Percentiles rank a stretch among this genome's conserved stretches.
Conservation (phyloP, 2,113 vertebrate genomes). For the Potamarius usumacintae region DNA sequence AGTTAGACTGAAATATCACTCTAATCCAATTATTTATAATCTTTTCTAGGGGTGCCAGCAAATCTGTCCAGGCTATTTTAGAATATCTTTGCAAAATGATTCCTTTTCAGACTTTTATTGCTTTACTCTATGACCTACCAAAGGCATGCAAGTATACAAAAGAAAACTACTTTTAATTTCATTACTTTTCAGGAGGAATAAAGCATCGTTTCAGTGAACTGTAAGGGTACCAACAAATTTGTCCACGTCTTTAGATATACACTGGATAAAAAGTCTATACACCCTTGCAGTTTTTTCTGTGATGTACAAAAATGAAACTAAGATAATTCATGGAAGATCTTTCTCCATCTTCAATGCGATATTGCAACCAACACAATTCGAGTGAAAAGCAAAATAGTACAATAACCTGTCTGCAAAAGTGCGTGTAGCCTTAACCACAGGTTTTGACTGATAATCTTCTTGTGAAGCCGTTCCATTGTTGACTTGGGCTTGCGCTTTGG, state of each 20-base stretch:
- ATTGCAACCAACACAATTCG: not conserved
- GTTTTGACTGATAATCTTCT: not conserved
- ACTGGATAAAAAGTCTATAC: not conserved
- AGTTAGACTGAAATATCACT: too few species aligned
- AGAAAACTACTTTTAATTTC: too few species aligned
- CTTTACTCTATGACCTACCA: too few species aligned
- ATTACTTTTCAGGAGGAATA: too few species aligned
- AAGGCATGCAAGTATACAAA: too few species aligned
- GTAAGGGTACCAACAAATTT: too few species aligned
- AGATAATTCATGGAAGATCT: not conserved
- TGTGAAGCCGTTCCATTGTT: not conserved
- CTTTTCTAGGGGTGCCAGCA: too few species aligned
- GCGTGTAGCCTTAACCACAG: not conserved
- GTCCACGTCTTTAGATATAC: not conserved
- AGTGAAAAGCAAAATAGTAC: not conserved
- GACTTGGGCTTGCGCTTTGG: not conserved
- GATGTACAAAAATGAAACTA: not conserved
- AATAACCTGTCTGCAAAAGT: not conserved
- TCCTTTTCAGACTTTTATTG: too few species aligned
- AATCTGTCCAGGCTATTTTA: too few species aligned
- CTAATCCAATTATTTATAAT: too few species aligned
- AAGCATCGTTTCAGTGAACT: too few species aligned
- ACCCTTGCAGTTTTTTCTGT: not conserved
- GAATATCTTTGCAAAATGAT: too few species aligned
- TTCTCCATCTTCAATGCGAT: not conserved